These are phyloP conservation scores for Psophia crepitans DNA, from an alignment of 2,113 vertebrate species.

Conservation along the genomic window DNA sequence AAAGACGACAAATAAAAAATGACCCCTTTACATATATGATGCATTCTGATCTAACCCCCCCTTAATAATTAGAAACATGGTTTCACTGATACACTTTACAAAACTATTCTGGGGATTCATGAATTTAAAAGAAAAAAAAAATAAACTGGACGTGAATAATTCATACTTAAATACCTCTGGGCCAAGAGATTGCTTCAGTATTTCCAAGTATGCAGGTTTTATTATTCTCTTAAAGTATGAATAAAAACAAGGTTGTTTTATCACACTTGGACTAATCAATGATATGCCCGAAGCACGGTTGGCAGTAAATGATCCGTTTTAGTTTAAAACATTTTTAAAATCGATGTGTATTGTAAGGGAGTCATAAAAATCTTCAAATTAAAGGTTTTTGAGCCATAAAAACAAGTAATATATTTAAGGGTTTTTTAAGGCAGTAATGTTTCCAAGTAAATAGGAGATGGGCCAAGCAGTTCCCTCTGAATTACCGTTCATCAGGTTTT, in stretches of 20 bases:
- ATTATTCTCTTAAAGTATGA: constrained; percentile 63
- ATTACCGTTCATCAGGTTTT: constrained; percentile 27
- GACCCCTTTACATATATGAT: constrained; percentile 9
- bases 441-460: constrained; percentile 60
- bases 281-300: constrained; percentile 41
- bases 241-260: constrained; percentile 69
- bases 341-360: constrained; percentile 57
- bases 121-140: constrained; percentile 53
- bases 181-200: constrained; percentile 62
- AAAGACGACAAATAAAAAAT: constrained; percentile 5
- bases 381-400: constrained; percentile 60
- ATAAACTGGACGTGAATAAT: constrained; percentile 51
- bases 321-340: constrained; percentile 65
- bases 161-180: constrained; percentile 61
- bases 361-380: constrained; percentile 63
- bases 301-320: constrained; percentile 64
- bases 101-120: constrained; percentile 44
- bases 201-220: constrained; percentile 65
- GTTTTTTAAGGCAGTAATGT: constrained; percentile 34
- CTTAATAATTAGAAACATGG: constrained; percentile 36
- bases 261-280: constrained; percentile 67
- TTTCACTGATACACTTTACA: constrained; percentile 17
- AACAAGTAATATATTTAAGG: constrained; percentile 42
- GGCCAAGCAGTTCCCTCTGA: constrained; percentile 41
- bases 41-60: background rate